Base-by-base conservation (phyloP, 1,140 invertebrate genomes). In the Andrena cerasifolii region DNA sequence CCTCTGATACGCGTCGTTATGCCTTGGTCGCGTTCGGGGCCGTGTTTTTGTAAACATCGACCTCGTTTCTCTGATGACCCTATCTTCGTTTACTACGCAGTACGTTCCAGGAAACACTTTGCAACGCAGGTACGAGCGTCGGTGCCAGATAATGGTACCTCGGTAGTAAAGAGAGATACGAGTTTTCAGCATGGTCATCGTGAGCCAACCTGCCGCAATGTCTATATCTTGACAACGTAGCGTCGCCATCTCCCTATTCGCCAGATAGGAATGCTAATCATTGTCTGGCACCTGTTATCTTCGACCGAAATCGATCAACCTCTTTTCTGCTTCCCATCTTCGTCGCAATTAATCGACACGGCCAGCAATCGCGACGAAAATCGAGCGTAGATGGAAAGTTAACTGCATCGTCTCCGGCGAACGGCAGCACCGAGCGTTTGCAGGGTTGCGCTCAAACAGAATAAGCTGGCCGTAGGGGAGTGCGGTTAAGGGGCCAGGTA, bases 31-130 rank as follows among this genome's bases (percentile, higher is more conserved):
- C 16, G n/a, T n/a, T n/a, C n/a, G 16, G 14, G 10, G 1, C 6
- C n/a, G 21, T 10, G 36, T 77, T 70, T 77, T 71, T 70, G 45
- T 43, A 51, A 56, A 26, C 56, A 53, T 43, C 54, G 67, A 71
- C 75, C 75, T 77, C 75, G 67, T 77, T 77, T 71, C 75, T 62
- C 45, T 43, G 54, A 62, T 54, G 75, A 77, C 71, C 56, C 66
- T 70, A 77, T 77, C 75, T 62, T 77, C 56, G 31, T 77, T 71
- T 77, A 61, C 67, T 62, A 77, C 75, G 75, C 75, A 61, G 65
- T 65, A 59, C 53, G 71, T 83, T 83, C 81, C 54, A 53, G 72
- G 67, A 83, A 83, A 51, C 77, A 18, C 49, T 83, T 83, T 84
- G 83, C 77, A 74, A 70, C 75, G 62, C 49, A 33, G 18, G 33